A percentile compares a stretch with the other conserved stretches of the same genome.
These are phyloP conservation scores for Drosophila cardini DNA, from an alignment of 1,140 invertebrate genomes.

Conservation along the genomic window DNA sequence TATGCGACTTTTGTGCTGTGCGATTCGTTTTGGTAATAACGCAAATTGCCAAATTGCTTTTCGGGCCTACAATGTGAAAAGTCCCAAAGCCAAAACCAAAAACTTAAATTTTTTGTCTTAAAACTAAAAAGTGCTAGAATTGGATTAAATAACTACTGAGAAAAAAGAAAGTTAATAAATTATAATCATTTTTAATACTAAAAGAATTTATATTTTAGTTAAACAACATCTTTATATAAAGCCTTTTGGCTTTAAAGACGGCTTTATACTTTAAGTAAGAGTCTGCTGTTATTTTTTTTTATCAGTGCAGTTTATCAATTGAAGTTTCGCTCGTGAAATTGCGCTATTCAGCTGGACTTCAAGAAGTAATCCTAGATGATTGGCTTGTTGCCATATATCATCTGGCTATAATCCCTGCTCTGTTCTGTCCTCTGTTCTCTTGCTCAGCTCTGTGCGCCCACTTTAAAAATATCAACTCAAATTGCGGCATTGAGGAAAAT, in stretches of 20 bases:
- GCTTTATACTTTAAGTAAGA: too few species aligned
- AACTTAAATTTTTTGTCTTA: too few species aligned
- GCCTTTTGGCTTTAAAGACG: too few species aligned
- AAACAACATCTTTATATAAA: too few species aligned
- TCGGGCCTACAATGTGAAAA: background rate
- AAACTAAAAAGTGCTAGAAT: too few species aligned
- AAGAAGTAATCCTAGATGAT: constrained; percentile 29
- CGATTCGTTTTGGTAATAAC: constrained; percentile 16
- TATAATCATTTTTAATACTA: too few species aligned
- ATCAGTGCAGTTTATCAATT: constrained; percentile 6
- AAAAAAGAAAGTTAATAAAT: too few species aligned
- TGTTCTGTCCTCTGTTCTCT: background rate
- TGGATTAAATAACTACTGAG: too few species aligned
- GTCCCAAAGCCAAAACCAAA: background rate
- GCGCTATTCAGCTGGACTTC: constrained; percentile 3
- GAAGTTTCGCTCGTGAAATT: background rate
- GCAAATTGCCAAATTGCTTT: constrained; percentile 1
- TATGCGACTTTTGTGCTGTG: constrained; percentile 13
- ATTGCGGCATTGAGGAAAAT: constrained; percentile 70
- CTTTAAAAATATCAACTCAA: constrained; percentile 80
- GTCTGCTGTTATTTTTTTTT: too few species aligned
- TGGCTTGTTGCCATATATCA: constrained; percentile 32
- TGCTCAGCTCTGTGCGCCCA: constrained; percentile 25
- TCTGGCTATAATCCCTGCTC: constrained; percentile 34
- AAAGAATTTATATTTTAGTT: too few species aligned